Percentiles rank a stretch among this genome's conserved stretches.
Evolutionary conservation across 2,113 vertebrate species (phyloP).

Genomic region (Propithecus coquereli): DNA sequence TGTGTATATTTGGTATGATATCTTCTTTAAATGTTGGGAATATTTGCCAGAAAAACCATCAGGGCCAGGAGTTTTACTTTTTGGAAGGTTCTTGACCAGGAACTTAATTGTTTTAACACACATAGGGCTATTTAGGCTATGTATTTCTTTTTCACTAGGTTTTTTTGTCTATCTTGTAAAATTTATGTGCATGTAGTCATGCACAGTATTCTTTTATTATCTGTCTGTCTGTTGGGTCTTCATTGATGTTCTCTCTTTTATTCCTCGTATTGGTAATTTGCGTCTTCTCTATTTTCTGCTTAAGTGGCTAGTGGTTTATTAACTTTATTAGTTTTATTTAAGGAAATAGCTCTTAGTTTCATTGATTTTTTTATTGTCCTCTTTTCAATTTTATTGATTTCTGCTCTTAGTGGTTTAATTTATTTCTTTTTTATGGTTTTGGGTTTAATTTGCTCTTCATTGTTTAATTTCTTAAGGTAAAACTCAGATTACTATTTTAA

Average conservation of each 20-base stretch:
- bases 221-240: neutral
- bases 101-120: neutral
- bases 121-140: neutral
- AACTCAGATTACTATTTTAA: neutral
- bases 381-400: neutral
- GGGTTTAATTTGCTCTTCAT: neutral
- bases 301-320: neutral
- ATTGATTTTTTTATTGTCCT: neutral
- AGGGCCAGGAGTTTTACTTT: neutral
- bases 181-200: neutral
- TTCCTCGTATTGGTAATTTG: neutral
- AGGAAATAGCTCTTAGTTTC: neutral
- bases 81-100: neutral
- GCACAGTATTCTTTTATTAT: neutral
- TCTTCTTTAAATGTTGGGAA: neutral
- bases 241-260: neutral
- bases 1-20: neutral
- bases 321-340: neutral
- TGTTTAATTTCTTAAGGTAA: neutral
- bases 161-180: neutral
- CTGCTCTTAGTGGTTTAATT: neutral
- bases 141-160: neutral
- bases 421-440: neutral
- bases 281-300: neutral
- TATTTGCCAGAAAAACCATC: neutral